Conservation (phyloP, 2,888 invertebrate species). For the Brachypterus glaber region DNA sequence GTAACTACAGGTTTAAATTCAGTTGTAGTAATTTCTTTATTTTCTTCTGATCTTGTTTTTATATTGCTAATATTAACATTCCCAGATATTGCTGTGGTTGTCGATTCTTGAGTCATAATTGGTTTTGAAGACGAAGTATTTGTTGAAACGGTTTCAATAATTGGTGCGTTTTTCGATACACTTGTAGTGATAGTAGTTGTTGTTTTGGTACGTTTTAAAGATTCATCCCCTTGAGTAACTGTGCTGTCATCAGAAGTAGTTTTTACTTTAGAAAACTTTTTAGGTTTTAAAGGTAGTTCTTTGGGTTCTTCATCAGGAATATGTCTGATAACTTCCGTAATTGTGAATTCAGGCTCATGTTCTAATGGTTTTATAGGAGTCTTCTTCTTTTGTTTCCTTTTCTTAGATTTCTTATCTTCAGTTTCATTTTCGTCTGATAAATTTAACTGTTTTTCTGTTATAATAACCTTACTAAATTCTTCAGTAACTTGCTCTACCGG, state of each 20-base stretch:
- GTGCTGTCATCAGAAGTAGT: too few relatives aligned
- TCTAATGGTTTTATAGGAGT: conserved; percentile 5
- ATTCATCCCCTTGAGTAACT: too few relatives aligned
- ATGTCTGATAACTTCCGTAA: background rate
- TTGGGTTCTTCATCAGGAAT: conserved; percentile 1
- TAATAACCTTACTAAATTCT: too few relatives aligned
- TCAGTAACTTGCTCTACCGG: background rate
- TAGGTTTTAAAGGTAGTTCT: background rate
- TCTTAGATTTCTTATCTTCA: conserved; percentile 1
- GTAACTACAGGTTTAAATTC: conserved; percentile 6
- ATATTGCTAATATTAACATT: conserved; percentile 1
- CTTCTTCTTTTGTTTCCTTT: conserved; percentile 3
- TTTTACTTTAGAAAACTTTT: background rate
- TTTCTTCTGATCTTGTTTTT: background rate
- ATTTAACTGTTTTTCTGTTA: background rate
- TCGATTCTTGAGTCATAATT: conserved; percentile 12
- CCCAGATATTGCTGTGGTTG: conserved; percentile 4
- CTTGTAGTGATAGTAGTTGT: conserved; percentile 22
- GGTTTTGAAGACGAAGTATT: too few relatives aligned
- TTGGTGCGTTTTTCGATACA: conserved; percentile 15
- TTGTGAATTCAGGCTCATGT: background rate
- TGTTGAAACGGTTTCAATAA: conserved; percentile 16
- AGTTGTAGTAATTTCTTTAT: conserved; percentile 4
- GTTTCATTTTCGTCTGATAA: background rate
- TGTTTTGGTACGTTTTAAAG: conserved; percentile 15